Evolutionary conservation across 2,797 vertebrate genomes (phyloP), one percentile per base, ranked within the genome.

Genomic region (Taeniopygia guttata): DNA sequence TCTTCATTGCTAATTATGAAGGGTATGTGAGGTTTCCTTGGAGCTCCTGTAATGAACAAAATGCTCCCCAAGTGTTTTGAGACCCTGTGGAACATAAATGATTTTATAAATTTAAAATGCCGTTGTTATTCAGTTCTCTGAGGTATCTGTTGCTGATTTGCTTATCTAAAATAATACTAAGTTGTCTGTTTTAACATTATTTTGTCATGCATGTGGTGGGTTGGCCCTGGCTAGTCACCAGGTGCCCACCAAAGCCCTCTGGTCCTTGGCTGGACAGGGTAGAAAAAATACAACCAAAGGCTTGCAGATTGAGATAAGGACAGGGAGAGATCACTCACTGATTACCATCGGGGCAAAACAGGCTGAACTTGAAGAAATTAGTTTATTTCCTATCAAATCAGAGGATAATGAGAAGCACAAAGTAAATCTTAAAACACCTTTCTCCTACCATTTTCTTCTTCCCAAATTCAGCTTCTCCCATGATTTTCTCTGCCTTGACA

Each of bases 311-410:
- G 9, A 46, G n/a, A 30, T 30, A 16, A 40, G 7, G 10, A 34
- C 9, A 51, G 25, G 17, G 14, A 19, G 16, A 12, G 3, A n/a
- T 66, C 15, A 48, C 30, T 64, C 20, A 54, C 3, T 0, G 1
- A 5, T 48, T 59, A 43, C 40, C 8, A 21, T 14, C 6, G 2
- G 11, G 34, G 11, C 22, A 64, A 42, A 91, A 13, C 16, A 76
- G 23, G 14, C 23, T 26, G 6, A 17, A 15, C 17, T 48, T 36
- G 27, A 16, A 72, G 23, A 84, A 72, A 60, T 29, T 10, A 49
- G 7, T 46, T 84, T 21, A 15, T 54, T 55, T 19, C 20, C 5
- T 48, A 2, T 42, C 19, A 73, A 32, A 42, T 46, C n/a, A 48
- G 46, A 59, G 11, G 4, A 54, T 59, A 59, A 78, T 48, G 15